Evolutionary conservation across 2,113 vertebrate species (phyloP), one percentile per base, ranked within the genome.

Genomic region (Onychorhynchus coronatus): DNA sequence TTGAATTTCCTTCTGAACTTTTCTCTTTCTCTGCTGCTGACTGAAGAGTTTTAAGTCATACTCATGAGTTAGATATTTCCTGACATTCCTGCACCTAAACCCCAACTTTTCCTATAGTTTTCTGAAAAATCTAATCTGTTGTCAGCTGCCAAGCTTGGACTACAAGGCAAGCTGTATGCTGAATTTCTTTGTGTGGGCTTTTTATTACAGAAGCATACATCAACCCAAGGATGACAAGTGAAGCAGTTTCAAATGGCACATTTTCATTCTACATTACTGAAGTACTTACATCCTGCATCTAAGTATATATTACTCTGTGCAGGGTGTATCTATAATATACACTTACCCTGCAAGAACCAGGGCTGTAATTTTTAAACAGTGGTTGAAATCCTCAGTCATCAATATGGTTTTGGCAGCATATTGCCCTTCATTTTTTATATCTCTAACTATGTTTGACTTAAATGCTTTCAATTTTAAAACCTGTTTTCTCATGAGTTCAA

Each of bases 211-310:
- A 67, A 67, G 37, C 49, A 59, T 71, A 55, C 17, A 83, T 88
- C 81, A 87, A 5, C 37, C 18, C 49, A 61, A 46, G 42, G 18
- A 83, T 9, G 53, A 88, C 66, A 81, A 72, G 46, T 33, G 66
- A 92, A 93, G 62, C 84, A 79, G n/a, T 91, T 96, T 94, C 77
- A 93, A 79, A 74, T 47, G 53, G 62, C 39, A 62, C 37, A 42
- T 94, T 95, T 96, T 96, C 77, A 90, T 89, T 89, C 76, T 71
- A 71, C 33, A 25, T 93, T 86, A 72, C 30, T 70, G 66, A 89
- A 93, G 67, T 85, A 86, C 62, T 93, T 68, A 50, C 28, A 72
- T 86, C 35, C 56, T 82, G 37, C 70, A 82, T 85, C 76, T 75
- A 85, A 76, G 41, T 78, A 24, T 78, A 19, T 67, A 67, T 82